Evolutionary conservation across 2,888 invertebrate species (phyloP).

Genomic region (Allygus modestus): DNA sequence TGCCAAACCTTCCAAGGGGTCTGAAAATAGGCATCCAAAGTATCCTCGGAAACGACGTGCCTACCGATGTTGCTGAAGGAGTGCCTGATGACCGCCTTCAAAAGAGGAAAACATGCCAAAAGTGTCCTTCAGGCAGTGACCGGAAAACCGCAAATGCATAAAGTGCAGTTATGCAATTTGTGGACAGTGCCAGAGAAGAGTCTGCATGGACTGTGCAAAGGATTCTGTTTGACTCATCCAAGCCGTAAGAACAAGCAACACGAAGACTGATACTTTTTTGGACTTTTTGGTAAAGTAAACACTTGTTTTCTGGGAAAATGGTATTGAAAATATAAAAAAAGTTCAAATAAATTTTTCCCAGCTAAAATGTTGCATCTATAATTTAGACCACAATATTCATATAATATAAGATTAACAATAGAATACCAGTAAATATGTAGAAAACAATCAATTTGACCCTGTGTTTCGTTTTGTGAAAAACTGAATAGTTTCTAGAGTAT

Average conservation of each 20-base stretch:
- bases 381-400: too few species aligned
- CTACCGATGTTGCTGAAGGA: neutral
- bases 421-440: too few species aligned
- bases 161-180: neutral
- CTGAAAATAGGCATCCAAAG: slow-evolving; percentile 27
- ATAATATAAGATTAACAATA: too few species aligned
- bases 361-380: too few species aligned
- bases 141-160: slow-evolving; percentile 16
- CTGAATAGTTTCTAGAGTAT: neutral
- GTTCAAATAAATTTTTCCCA: too few species aligned
- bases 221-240: neutral
- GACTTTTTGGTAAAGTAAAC: neutral
- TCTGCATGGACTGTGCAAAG: slow-evolving; percentile 2
- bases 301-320: neutral
- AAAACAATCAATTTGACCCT: too few species aligned
- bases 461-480: neutral
- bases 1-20: slow-evolving; percentile 35
- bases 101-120: slow-evolving; percentile 16
- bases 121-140: slow-evolving; percentile 26
- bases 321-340: too few species aligned
- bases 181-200: too few species aligned
- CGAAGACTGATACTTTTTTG: neutral
- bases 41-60: slow-evolving; percentile 12
- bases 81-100: neutral
- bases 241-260: neutral